These are phyloP conservation scores for Muscicapa adusta DNA, from an alignment of 2,113 vertebrate species.

Conservation along the genomic window DNA sequence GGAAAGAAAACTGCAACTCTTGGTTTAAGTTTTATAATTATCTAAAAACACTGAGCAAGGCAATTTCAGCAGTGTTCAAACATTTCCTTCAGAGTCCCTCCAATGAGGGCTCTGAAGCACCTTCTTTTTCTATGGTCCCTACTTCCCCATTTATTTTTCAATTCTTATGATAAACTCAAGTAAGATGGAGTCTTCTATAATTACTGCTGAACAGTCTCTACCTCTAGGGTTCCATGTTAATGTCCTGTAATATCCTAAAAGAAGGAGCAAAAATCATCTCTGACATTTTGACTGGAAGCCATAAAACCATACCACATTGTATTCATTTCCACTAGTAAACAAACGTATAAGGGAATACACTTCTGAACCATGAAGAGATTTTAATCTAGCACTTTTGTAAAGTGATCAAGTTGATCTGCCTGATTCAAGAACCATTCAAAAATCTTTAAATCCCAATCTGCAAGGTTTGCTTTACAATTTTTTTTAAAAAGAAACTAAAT, in stretches of 20 bases:
- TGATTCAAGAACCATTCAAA: not conserved
- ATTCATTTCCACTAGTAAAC: not conserved
- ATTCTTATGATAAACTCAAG: not conserved
- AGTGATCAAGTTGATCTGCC: not conserved
- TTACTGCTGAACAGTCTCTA: not conserved
- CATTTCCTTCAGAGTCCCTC: not conserved
- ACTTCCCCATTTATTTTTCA: not conserved
- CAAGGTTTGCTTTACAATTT: not conserved
- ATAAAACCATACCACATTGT: not conserved
- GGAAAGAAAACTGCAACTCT: not conserved
- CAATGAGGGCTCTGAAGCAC: not conserved
- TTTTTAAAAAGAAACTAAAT: not conserved
- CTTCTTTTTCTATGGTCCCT: not conserved
- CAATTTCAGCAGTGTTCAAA: not conserved
- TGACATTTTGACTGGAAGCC: not conserved
- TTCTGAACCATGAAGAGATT: not conserved
- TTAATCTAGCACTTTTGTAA: slow-evolving; percentile 21
- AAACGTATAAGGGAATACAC: not conserved
- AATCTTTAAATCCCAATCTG: slow-evolving; percentile 8
- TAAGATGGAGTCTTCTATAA: not conserved
- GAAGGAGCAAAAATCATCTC: not conserved
- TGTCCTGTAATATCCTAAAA: not conserved
- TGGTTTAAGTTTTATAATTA: not conserved
- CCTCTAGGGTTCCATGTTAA: not conserved
- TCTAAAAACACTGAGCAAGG: not conserved